Evolutionary conservation across 2,113 vertebrate species (phyloP), one percentile per base, ranked within the genome.

Genomic region (Rhynchomys soricoides): DNA sequence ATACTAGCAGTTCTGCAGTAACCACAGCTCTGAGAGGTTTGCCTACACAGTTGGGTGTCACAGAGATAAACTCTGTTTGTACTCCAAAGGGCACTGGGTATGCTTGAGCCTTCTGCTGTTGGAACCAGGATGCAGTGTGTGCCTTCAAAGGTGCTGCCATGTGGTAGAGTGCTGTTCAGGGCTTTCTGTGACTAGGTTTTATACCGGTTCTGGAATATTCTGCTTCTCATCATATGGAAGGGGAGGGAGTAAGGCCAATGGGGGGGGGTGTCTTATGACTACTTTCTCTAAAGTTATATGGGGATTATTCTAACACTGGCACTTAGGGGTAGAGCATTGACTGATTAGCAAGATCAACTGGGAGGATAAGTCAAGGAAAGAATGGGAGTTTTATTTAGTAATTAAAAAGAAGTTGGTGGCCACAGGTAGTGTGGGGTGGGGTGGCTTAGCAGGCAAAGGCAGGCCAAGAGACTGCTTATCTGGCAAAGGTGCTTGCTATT

Each of bases 1-100:
- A 16, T 1, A 0, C 52, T 40, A 3, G 8, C 10, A 21, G n/a
- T 62, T 83, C 21, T 24, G 19, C 12, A 59, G 22, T 6, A 71
- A 52, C 77, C 6, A 0, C 0, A 2, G 2, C 22, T 77, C 48
- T 55, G 34, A 85, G 82, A 90, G 34, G 37, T 37, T 81, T 62
- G 71, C n/a, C 40, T 12, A 1, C 11, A 4, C 10, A 0, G 3
- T 37, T 45, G 5, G 0, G 11, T 31, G 79, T 7, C 57, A 31
- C 3, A 1, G 43, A 66, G 70, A 5, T 5, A 16, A 31, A 16
- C 40, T 37, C 24, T 73, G 37, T 31, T 34, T 16, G 64, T 78
- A n/a, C 59, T 50, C 57, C 55, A 74, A 43, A 40, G 40, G 52
- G 52, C 57, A 55, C 3, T 5, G 4, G 26, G 4, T 17, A 22